Evolutionary conservation across 2,888 invertebrate species (phyloP).

Genomic region (Caenorhabditis becei): DNA sequence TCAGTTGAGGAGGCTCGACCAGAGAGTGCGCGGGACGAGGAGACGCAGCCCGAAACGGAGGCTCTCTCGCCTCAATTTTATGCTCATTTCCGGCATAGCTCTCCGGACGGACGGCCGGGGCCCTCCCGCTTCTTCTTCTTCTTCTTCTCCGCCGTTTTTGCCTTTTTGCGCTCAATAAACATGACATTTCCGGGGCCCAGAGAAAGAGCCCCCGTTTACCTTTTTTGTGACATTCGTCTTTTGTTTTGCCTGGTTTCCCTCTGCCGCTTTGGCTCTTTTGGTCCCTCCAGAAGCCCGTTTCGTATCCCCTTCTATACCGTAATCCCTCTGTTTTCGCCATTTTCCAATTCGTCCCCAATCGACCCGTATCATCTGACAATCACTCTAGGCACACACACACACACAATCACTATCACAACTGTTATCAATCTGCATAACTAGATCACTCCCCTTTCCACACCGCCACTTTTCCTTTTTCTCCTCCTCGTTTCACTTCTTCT

Average conservation of each 20-base stretch:
- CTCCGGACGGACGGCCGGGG: conserved; percentile 9
- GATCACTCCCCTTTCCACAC: conserved; percentile 46
- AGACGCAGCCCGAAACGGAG: conserved; percentile 13
- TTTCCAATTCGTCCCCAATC: neutral
- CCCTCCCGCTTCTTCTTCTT: conserved; percentile 2
- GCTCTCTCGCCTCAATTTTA: conserved; percentile 21
- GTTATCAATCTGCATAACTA: conserved; percentile 56
- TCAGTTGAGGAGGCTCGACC: neutral
- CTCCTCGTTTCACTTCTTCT: neutral
- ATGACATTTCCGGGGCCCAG: conserved; percentile 31
- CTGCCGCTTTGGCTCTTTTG: neutral
- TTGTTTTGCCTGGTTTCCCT: neutral
- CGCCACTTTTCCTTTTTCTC: conserved; percentile 17
- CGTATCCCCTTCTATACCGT: neutral
- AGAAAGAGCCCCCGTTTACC: conserved; percentile 2
- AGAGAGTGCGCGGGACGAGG: neutral
- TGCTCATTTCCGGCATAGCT: conserved; percentile 28
- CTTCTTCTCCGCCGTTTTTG: conserved; percentile 1
- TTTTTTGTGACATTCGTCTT: conserved; percentile 40
- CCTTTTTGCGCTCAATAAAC: conserved; percentile 32
- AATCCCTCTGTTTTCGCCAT: neutral
- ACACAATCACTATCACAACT: conserved; percentile 22
- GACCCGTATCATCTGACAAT: conserved; percentile 50
- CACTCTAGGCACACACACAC: conserved; percentile 40
- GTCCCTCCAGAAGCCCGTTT: conserved; percentile 2